Percentiles rank a stretch among this genome's conserved stretches.
These are phyloP conservation scores for Xenopus petersii DNA, from an alignment of 2,797 vertebrate genomes.

Conservation along the genomic window DNA sequence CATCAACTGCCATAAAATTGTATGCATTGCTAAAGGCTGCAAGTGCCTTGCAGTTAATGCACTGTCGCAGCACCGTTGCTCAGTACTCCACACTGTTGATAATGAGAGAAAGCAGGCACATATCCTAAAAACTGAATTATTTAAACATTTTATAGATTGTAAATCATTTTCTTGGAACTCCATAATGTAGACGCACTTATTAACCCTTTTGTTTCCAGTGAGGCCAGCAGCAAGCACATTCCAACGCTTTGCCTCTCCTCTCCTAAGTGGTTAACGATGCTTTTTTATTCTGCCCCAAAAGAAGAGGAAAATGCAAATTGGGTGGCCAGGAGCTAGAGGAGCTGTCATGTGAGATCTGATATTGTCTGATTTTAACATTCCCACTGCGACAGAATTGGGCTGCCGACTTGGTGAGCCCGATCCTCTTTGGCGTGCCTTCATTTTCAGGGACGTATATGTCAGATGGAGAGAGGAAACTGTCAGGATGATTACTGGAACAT, in stretches of 20 bases:
- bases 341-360: conserved; percentile 48
- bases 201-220: background rate
- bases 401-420: conserved; percentile 26
- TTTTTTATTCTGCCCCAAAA: conserved; percentile 3
- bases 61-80: too few relatives aligned
- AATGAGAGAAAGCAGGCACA: too few relatives aligned
- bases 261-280: conserved; percentile 9
- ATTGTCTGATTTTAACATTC: conserved; percentile 38
- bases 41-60: too few relatives aligned
- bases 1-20: too few relatives aligned
- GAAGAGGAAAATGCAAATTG: conserved; percentile 39
- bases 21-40: too few relatives aligned
- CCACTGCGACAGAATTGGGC: conserved; percentile 47
- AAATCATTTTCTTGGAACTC: background rate
- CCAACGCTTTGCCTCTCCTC: background rate
- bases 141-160: background rate
- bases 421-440: conserved; percentile 27
- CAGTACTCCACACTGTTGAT: too few relatives aligned
- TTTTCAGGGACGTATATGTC: conserved; percentile 34
- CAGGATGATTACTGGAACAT: conserved; percentile 21
- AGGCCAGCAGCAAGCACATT: background rate
- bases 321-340: conserved; percentile 42
- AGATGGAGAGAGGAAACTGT: conserved; percentile 43
- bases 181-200: background rate
- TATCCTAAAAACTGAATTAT: too few relatives aligned